These are phyloP conservation scores for Anoplius nigerrimus DNA, from an alignment of 2,888 invertebrate genomes.

Conservation along the genomic window DNA sequence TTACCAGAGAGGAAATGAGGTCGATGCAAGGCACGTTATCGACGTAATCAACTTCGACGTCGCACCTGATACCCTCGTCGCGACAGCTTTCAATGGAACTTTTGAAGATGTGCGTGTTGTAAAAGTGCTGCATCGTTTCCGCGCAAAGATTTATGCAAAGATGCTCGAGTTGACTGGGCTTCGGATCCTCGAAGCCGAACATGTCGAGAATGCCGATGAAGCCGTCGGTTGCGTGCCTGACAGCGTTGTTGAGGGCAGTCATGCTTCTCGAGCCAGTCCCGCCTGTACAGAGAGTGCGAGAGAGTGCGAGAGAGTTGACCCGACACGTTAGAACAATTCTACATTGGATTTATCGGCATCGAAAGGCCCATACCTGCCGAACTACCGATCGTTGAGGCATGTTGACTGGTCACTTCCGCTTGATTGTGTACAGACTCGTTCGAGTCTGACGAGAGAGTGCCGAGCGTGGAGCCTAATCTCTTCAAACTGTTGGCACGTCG, in stretches of 20 bases:
- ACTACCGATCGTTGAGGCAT: constrained; percentile 86
- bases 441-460: constrained; percentile 92
- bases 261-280: constrained; percentile 89
- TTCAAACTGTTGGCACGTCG: constrained; percentile 94
- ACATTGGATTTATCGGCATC: no score
- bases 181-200: constrained; percentile 97
- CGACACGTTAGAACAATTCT: neutral
- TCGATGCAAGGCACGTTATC: constrained; percentile 98
- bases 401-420: constrained; percentile 89
- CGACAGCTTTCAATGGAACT: constrained; percentile 94
- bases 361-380: constrained; percentile 71
- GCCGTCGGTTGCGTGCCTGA: constrained; percentile 94
- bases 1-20: constrained; percentile 90
- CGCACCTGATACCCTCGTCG: constrained; percentile 93
- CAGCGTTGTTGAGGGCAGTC: constrained; percentile 94
- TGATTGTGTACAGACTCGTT: constrained; percentile 94
- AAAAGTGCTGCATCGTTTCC: constrained; percentile 98
- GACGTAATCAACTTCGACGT: constrained; percentile 94
- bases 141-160: constrained; percentile 96
- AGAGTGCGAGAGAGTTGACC: neutral
- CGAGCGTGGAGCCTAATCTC: constrained; percentile 87
- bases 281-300: constrained; percentile 61
- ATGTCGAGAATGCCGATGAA: constrained; percentile 97
- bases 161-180: constrained; percentile 93
- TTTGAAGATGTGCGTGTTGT: constrained; percentile 97